Evolutionary conservation across 2,113 vertebrate species (phyloP), one percentile per base, ranked within the genome.

Genomic region (Alectura lathami): DNA sequence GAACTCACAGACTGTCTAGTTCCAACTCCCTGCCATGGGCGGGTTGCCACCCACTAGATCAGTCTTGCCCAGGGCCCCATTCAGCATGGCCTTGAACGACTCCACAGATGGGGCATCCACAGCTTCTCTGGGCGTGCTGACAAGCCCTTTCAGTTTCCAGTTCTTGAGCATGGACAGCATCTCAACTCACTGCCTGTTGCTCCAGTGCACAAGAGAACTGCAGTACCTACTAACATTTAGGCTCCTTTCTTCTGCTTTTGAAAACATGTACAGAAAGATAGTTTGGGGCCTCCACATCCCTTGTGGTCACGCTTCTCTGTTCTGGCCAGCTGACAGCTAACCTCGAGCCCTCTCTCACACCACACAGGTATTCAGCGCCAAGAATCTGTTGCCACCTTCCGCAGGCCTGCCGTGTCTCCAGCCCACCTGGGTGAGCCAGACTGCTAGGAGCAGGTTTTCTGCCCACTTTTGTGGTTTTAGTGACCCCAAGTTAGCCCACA

Each of bases 381-480:
- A 79, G 98, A 98, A 36, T 86, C 96, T 32, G 91, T 88, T 54
- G 91, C 94, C 2, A n/a, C 96, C 36, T 94, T 98, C 92, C 97
- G 95, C 93, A 98, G 98, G 76, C 97, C 96, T 69, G 94, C 95
- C 0, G 51, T 96, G 62, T 96, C 96, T 91, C 96, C 98, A 84
- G 94, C 89, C 64, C 97, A 97, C 38, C 95, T 98, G 96, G 98
- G 98, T 98, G 96, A 97, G 98, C 83, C 50, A 47, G 45, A 62
- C 4, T 10, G 43, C 50, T 79, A 79, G 40, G 38, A 78, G 68
- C 62, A 79, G 40, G 29, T 60, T 88, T 83, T 51, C 76, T 48
- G 64, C 43, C 43, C 54, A 56, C 51, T 91, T 80, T 54, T 23
- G 6, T 54, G 83, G 80, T 14, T 89, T 68, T n/a, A 70, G 47